Base-by-base conservation (phyloP, 2,113 vertebrate genomes). In the Plotosus lineatus region DNA sequence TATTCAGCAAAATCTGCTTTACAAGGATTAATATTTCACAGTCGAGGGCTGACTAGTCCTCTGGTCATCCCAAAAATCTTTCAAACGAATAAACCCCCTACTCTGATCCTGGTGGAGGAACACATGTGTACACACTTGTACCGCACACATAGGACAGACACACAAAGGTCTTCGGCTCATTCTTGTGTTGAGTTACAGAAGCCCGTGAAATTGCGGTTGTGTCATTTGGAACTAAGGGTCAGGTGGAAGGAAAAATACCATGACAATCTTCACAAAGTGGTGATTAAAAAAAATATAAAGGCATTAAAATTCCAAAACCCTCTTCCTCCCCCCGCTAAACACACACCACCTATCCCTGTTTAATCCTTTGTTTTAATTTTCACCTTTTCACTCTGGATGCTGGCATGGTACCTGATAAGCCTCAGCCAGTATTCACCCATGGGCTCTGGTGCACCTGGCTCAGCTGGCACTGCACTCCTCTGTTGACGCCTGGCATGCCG, bases 361-460 rank as follows among this genome's bases (percentile, higher is more conserved):
- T 90, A 91, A 91, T 91, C 90, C 89, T 63, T 87, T 85, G 84
- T 85, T 90, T 91, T 86, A 88, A 90, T 90, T 90, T 87, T 86
- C 87, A 86, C 74, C 78, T 87, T 86, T 86, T 50, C 69, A 73
- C 69, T 73, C 69, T 36, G 9, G 69, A 82, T 77, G 78, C 85
- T 88, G 87, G 88, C 86, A 78, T 89, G 85, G 84, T 86, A 89
- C 82, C 87, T 87, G 89, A 91, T 90, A 91, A 90, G 84, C 88
- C 82, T 36, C 46, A 82, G 87, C 86, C 84, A 91, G 88, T 88
- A 88, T 89, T 90, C 89, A 87, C 88, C 90, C 82, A 86, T 83
- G 78, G 86, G 75, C 84, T 85, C 86, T 84, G 88, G 76, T 63
- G 63, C 82, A 80, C 85, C 83, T 85, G 83, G 81, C 87, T 87